Base-by-base conservation (phyloP, 1,140 invertebrate genomes). In the Hylaeus volcanicus region DNA sequence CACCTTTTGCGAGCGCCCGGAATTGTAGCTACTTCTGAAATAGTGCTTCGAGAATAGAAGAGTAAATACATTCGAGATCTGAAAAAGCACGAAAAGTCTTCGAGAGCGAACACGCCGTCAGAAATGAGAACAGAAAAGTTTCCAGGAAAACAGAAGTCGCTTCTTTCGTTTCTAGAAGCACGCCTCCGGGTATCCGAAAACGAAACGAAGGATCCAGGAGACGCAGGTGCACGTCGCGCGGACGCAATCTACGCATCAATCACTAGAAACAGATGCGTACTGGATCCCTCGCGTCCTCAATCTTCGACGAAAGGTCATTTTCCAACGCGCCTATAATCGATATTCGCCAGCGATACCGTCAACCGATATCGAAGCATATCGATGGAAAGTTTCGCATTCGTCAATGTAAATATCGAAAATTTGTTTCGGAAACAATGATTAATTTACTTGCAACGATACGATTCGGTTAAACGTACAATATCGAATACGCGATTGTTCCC, bases 231-330 rank as follows among this genome's bases (percentile, higher is more conserved):
- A 78, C 89, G 85, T 89, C 88, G 83, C 79, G 73, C 74, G 83
- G 81, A 86, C 87, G 86, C 90, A 92, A 91, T 92, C 87, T 90
- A 88, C 87, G 84, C 89, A 90, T 92, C 91, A 91, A 92, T 92
- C 90, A 90, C 86, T 81, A 87, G 82, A 82, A 89, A 89, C 89
- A 92, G 91, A 91, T 91, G 90, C 83, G 89, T 79, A 82, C 82
- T 48, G 61, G 70, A 43, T 76, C 77, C 70, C 78, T 56, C 14
- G 72, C 55, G 55, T 81, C 68, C 76, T 69, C 76, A 73, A 74
- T 79, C 63, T 70, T 79, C 81, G 69, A 61, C 68, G 81, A 64
- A 74, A 69, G 60, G 68, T 65, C 66, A 53, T 79, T 79, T 64
- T 71, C 74, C 26, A 39, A 14, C 26, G 11, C 14, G 4, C 41